Base-by-base conservation (phyloP, 37 sponge, comb jelly and placozoan species). In the Dysidea cf. avara region DNA sequence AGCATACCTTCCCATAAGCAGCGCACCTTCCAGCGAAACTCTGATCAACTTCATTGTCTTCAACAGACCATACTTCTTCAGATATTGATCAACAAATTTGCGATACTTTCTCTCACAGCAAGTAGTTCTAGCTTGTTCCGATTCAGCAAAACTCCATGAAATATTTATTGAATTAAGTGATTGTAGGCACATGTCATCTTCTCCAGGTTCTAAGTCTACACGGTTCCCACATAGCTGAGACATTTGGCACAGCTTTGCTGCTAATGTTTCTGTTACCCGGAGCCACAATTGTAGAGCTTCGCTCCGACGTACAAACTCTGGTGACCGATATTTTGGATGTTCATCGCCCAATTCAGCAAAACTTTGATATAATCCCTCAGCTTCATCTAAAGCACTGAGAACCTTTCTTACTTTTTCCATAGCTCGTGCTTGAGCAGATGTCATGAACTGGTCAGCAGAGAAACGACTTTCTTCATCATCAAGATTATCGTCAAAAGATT, bases 51-150 rank as follows among this genome's bases (percentile, higher is more conserved):
- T 55, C 69, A 79, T 75, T 40, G 71, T 36, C 47, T 47, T 16
- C 34, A 49, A 56, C 29, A 89, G 73, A 34, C 90, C 81, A 22
- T 75, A 83, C 61, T 55, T 89, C 80, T 89, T 89, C 29, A 89
- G 71, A 3, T 48, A 66, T 25, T 43, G 46, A 64, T 68, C 77
- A 3, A 89, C 84, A 76, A 89, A 86, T 16, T 32, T 22, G 61
- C 78, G 58, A 54, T 91, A 83, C 32, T 54, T 28, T 1, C 58
- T 54, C n/a, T n/a, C n/a, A n/a, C n/a, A n/a, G n/a, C n/a, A n/a
- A n/a, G n/a, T n/a, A n/a, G n/a, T n/a, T n/a, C n/a, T n/a, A n/a
- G n/a, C n/a, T n/a, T n/a, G n/a, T n/a, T n/a, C n/a, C n/a, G n/a
- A n/a, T n/a, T n/a, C n/a, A 50, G 48, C n/a, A 66, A 48, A 3